Conservation (phyloP, 2,888 invertebrate species). For the Polylopha cassiicola region DNA sequence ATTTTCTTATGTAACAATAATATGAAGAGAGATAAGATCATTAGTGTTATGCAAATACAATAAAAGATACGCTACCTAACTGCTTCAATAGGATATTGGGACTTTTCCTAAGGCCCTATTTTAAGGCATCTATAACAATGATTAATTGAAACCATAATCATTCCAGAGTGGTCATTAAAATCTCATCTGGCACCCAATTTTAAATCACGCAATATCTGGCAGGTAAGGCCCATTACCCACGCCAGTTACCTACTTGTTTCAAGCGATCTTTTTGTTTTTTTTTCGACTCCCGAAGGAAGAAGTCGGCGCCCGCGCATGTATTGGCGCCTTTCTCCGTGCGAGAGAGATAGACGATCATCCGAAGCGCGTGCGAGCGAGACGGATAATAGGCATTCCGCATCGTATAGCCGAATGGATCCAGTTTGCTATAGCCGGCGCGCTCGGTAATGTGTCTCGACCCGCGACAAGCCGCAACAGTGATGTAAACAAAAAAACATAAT, state of each 20-base stretch:
- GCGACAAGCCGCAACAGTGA: slow-evolving; percentile 49
- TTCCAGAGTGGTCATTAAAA: slow-evolving; percentile 29
- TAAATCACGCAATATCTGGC: slow-evolving; percentile 62
- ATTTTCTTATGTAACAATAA: no score
- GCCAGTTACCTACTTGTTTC: slow-evolving; percentile 55
- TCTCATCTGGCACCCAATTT: slow-evolving; percentile 46
- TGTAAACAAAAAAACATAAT: slow-evolving; percentile 61
- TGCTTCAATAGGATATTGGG: no score
- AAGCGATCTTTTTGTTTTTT: slow-evolving; percentile 69
- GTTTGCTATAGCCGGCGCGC: slow-evolving; percentile 62
- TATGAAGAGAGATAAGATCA: no score
- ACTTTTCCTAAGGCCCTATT: no score
- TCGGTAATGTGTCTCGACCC: slow-evolving; percentile 48
- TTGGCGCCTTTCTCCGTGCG: slow-evolving; percentile 70
- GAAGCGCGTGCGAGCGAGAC: slow-evolving; percentile 43
- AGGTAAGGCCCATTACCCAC: slow-evolving; percentile 58
- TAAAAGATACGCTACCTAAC: no score
- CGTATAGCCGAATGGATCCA: slow-evolving; percentile 63
- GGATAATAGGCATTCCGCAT: slow-evolving; percentile 63
- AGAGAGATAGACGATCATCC: slow-evolving; percentile 39
- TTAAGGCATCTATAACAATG: slow-evolving; percentile 23
- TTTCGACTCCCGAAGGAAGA: slow-evolving; percentile 69
- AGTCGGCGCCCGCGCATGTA: slow-evolving; percentile 68
- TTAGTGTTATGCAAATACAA: no score
- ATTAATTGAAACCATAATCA: slow-evolving; percentile 7